These are phyloP conservation scores for Eretmodus cyanostictus DNA, from an alignment of 2,113 vertebrate species.

Conservation along the genomic window DNA sequence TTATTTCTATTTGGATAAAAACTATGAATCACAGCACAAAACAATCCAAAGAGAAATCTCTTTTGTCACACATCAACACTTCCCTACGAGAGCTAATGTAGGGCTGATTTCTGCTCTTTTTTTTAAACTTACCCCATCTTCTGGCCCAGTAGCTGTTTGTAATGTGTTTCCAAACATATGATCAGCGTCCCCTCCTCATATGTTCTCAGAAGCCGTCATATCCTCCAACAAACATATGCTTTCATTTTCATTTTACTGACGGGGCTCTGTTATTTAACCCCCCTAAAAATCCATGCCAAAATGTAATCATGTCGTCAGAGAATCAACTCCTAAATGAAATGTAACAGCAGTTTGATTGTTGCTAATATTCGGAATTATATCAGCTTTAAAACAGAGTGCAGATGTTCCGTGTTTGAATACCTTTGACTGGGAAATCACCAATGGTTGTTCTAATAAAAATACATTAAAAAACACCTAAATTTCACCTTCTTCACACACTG, in stretches of 20 bases:
- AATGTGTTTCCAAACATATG: neutral
- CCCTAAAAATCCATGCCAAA: neutral
- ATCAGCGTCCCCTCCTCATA: neutral
- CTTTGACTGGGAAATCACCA: conserved; percentile 13
- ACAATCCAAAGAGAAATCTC: neutral
- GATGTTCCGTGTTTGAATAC: neutral
- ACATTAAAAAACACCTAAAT: conserved; percentile 18
- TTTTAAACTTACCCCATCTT: neutral
- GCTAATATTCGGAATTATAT: neutral
- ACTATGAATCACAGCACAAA: neutral
- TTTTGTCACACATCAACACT: neutral
- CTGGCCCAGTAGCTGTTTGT: neutral
- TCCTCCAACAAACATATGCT: neutral
- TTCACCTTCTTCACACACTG: neutral
- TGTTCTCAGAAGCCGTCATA: neutral
- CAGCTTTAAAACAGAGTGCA: neutral
- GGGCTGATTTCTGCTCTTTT: neutral
- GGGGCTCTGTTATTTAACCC: neutral
- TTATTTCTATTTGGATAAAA: neutral
- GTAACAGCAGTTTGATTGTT: neutral
- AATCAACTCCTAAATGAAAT: neutral
- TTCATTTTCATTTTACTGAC: neutral
- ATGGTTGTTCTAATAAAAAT: neutral
- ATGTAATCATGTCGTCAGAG: neutral
- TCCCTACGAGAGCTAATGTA: neutral